phyloP scores from a whole-genome alignment of 2,113 vertebrate genomes.

The Vombatus ursinus region DNA sequence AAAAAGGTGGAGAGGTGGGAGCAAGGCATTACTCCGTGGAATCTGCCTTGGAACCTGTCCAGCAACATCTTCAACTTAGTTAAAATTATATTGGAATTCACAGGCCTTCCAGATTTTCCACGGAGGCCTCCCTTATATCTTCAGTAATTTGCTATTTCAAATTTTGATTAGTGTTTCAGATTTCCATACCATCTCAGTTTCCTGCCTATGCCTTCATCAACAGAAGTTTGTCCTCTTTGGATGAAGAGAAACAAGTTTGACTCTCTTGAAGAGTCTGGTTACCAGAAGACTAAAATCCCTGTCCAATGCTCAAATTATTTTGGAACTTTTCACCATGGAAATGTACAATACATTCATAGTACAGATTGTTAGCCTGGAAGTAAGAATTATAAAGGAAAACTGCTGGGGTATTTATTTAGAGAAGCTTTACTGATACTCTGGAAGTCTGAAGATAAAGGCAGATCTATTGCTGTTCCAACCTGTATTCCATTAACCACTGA shows the following conservation, averaged over 20 bases:
- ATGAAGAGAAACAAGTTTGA: constrained; percentile 17
- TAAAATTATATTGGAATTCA: background rate
- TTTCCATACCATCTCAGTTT: background rate
- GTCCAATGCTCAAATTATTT: constrained; percentile 45
- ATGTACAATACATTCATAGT: constrained; percentile 39
- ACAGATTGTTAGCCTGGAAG: constrained; percentile 20
- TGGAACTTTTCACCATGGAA: constrained; percentile 38
- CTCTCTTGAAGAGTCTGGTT: constrained; percentile 45
- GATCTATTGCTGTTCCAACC: constrained; percentile 37
- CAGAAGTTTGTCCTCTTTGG: constrained; percentile 20
- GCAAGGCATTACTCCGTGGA: background rate
- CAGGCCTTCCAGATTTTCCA: background rate
- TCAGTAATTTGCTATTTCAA: constrained; percentile 37
- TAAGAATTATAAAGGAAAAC: constrained; percentile 51
- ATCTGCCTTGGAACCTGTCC: background rate
- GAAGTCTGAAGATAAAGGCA: constrained; percentile 23
- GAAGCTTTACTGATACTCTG: constrained; percentile 26
- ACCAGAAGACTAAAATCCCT: constrained; percentile 50
- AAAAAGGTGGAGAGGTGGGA: background rate
- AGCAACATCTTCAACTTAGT: background rate
- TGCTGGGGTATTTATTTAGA: background rate
- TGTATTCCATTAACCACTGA: constrained; percentile 10
- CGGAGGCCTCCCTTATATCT: background rate
- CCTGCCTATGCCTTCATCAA: constrained; percentile 12
- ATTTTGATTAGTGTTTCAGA: constrained; percentile 37